These are phyloP conservation scores for Corythaeola cristata DNA, from an alignment of 2,113 vertebrate genomes.

Conservation along the genomic window DNA sequence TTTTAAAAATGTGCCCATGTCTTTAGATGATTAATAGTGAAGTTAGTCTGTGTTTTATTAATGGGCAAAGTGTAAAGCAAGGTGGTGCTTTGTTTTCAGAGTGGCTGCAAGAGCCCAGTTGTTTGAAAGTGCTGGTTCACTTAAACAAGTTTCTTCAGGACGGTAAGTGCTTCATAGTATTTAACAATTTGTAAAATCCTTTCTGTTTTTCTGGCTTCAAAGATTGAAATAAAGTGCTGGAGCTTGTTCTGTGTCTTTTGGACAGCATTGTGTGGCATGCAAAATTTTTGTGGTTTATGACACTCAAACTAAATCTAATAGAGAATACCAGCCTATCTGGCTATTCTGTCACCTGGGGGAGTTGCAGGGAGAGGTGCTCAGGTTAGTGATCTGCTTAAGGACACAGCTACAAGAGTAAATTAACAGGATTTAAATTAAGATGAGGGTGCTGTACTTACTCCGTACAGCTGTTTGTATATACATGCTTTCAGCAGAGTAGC, in stretches of 20 bases:
- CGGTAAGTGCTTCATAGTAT: constrained; percentile 74
- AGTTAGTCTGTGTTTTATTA: neutral
- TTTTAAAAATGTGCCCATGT: neutral
- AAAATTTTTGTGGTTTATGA: neutral
- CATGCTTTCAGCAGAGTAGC: neutral
- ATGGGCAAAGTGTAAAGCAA: neutral
- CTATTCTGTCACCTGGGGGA: neutral
- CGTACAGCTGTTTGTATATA: neutral
- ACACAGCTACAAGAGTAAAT: neutral
- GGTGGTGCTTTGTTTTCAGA: constrained; percentile 73
- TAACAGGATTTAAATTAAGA: neutral
- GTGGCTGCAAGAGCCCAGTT: constrained; percentile 84
- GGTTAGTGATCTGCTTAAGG: neutral
- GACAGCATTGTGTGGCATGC: neutral
- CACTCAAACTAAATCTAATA: neutral
- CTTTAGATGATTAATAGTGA: neutral
- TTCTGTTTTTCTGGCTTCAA: neutral
- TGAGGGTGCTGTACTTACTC: neutral
- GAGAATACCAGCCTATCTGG: neutral
- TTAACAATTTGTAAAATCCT: neutral
- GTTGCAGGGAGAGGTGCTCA: neutral
- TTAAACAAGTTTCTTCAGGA: constrained; percentile 79
- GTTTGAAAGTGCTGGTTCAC: constrained; percentile 87
- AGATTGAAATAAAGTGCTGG: neutral
- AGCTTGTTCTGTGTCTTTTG: neutral